phyloP scores from a whole-genome alignment of 1,140 invertebrate genomes.

The Leptinotarsa defecta region DNA sequence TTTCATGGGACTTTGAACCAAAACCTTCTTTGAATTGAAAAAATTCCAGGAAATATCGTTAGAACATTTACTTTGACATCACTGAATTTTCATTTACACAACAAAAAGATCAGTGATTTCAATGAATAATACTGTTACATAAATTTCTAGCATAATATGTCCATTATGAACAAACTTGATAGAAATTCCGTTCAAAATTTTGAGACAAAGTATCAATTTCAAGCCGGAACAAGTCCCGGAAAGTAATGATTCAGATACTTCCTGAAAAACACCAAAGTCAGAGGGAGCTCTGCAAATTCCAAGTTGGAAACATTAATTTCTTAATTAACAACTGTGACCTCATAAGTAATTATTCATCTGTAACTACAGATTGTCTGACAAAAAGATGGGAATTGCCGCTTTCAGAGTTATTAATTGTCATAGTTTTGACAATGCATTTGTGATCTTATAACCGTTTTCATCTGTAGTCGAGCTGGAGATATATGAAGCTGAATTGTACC shows the following conservation, averaged over 20 bases:
- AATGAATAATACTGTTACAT: no score
- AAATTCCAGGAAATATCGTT: no score
- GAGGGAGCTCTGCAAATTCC: constrained; percentile 47
- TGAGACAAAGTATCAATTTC: neutral
- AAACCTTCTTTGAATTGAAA: no score
- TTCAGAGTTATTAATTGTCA: constrained; percentile 54
- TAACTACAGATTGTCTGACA: constrained; percentile 45
- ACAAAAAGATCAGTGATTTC: no score
- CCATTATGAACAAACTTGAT: no score
- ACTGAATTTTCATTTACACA: no score
- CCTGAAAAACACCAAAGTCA: neutral
- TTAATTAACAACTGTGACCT: constrained; percentile 57
- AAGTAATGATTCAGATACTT: constrained; percentile 14
- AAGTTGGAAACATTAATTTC: constrained; percentile 55
- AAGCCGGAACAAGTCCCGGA: neutral
- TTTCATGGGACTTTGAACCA: no score
- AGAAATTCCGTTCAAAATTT: neutral
- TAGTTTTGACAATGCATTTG: constrained; percentile 53
- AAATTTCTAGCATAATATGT: no score
- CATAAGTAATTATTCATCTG: constrained; percentile 56
- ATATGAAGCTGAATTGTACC: constrained; percentile 16
- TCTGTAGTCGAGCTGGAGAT: constrained; percentile 14
- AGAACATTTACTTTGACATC: no score
- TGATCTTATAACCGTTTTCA: constrained; percentile 48
- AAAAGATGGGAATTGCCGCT: constrained; percentile 50